Evolutionary conservation across 1,140 invertebrate genomes (phyloP).

Genomic region (Dryas iulia): DNA sequence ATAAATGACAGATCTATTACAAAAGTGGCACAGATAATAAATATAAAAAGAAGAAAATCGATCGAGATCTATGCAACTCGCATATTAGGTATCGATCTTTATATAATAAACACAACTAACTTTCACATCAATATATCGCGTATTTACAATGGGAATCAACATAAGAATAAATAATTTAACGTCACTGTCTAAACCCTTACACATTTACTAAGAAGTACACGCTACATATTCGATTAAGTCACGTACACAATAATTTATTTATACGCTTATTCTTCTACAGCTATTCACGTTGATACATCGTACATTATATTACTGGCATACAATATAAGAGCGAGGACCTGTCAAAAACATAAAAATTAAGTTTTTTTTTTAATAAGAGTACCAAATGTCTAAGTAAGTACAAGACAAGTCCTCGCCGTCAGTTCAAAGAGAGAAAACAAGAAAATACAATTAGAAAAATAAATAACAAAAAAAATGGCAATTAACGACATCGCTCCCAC

Average conservation of each 20-base stretch:
- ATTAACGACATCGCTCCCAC: slow-evolving; percentile 57
- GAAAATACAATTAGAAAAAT: slow-evolving; percentile 72
- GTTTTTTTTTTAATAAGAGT: too few relatives aligned
- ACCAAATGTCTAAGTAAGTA: too few relatives aligned
- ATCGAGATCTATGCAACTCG: slow-evolving; percentile 62
- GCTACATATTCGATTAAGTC: slow-evolving; percentile 66
- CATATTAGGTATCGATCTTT: slow-evolving; percentile 63
- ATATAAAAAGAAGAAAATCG: slow-evolving; percentile 48
- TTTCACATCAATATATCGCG: slow-evolving; percentile 69
- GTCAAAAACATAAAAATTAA: too few relatives aligned
- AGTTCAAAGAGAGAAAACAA: slow-evolving; percentile 58
- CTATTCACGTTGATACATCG: slow-evolving; percentile 58
- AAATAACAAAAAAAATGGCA: slow-evolving; percentile 77
- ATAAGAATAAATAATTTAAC: slow-evolving; percentile 80
- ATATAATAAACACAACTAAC: slow-evolving; percentile 75
- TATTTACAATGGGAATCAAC: slow-evolving; percentile 77
- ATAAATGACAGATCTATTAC: slow-evolving; percentile 13
- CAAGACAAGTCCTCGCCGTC: slow-evolving; percentile 37
- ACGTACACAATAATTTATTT: slow-evolving; percentile 73
- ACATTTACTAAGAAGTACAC: slow-evolving; percentile 71
- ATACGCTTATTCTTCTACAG: slow-evolving; percentile 59
- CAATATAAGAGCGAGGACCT: slow-evolving; percentile 46
- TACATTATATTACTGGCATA: slow-evolving; percentile 73
- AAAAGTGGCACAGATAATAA: slow-evolving; percentile 29
- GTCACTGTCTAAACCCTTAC: slow-evolving; percentile 72